Conservation (phyloP, 2,888 invertebrate species). For the Hylaea fasciaria region DNA sequence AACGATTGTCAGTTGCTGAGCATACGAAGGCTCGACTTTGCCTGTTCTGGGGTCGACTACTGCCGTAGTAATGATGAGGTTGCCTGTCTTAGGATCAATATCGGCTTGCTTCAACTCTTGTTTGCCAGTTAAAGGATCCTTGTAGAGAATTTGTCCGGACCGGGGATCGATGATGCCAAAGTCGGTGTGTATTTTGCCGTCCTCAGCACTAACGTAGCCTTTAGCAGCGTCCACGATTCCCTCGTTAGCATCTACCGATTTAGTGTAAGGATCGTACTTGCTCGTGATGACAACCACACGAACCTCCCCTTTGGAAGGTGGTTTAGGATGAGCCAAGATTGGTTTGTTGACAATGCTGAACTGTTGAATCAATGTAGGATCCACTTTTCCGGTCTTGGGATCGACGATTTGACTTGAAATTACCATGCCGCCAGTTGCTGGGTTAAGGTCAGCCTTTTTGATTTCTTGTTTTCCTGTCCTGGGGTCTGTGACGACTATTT, state of each 20-base stretch:
- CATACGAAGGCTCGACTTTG: conserved; percentile 84
- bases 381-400: conserved; percentile 84
- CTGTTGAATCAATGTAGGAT: conserved; percentile 84
- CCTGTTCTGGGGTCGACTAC: conserved; percentile 86
- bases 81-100: conserved; percentile 85
- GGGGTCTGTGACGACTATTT: conserved; percentile 76
- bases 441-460: conserved; percentile 84
- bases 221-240: conserved; percentile 83
- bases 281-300: conserved; percentile 78
- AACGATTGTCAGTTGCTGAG: conserved; percentile 81
- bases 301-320: conserved; percentile 72
- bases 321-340: conserved; percentile 70
- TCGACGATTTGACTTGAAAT: conserved; percentile 84
- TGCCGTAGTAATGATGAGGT: conserved; percentile 83
- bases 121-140: conserved; percentile 85
- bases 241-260: conserved; percentile 82
- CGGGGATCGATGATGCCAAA: conserved; percentile 86
- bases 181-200: conserved; percentile 85
- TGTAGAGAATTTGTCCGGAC: conserved; percentile 85
- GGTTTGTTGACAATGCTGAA: conserved; percentile 77
- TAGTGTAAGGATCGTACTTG: conserved; percentile 85
- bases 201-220: conserved; percentile 80
- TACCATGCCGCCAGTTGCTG: conserved; percentile 83
- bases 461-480: conserved; percentile 82
- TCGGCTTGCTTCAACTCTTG: conserved; percentile 87